These are phyloP conservation scores for Alligator mississippiensis DNA, from an alignment of 2,113 vertebrate genomes.

Conservation along the genomic window DNA sequence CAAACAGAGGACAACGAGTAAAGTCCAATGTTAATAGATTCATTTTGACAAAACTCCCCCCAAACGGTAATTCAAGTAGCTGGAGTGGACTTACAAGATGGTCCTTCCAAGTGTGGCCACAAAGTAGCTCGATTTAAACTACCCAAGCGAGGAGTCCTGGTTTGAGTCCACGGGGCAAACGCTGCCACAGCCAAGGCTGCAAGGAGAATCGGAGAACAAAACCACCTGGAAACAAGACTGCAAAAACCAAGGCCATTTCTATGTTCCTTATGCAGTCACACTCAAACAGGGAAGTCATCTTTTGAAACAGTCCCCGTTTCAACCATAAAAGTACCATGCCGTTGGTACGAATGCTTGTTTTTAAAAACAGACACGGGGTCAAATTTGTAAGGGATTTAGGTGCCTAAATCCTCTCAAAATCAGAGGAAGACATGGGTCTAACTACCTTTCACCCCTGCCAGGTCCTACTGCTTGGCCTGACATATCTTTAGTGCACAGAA, in stretches of 20 bases:
- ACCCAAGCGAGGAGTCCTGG: no score
- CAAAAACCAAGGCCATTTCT: not conserved
- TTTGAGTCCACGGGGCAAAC: not conserved
- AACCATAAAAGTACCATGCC: no score
- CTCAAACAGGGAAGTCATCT: not conserved
- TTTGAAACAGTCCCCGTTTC: not conserved
- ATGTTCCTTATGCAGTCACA: not conserved
- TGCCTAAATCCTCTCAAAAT: no score
- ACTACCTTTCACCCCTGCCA: no score
- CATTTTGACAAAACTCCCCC: not conserved
- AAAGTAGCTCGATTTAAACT: no score
- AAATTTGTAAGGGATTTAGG: no score
- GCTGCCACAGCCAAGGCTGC: not conserved
- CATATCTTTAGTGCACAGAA: not conserved
- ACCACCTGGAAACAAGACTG: conserved; percentile 25
- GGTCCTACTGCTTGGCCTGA: not conserved
- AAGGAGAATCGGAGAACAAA: not conserved
- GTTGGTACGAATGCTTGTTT: not conserved
- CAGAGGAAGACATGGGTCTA: no score
- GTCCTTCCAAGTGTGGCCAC: not conserved
- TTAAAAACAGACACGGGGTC: not conserved
- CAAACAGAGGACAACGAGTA: not conserved
- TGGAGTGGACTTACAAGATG: not conserved
- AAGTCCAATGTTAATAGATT: not conserved
- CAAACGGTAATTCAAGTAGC: not conserved